These are phyloP conservation scores for Bicyclus anynana DNA, from an alignment of 1,140 invertebrate genomes.

Conservation along the genomic window DNA sequence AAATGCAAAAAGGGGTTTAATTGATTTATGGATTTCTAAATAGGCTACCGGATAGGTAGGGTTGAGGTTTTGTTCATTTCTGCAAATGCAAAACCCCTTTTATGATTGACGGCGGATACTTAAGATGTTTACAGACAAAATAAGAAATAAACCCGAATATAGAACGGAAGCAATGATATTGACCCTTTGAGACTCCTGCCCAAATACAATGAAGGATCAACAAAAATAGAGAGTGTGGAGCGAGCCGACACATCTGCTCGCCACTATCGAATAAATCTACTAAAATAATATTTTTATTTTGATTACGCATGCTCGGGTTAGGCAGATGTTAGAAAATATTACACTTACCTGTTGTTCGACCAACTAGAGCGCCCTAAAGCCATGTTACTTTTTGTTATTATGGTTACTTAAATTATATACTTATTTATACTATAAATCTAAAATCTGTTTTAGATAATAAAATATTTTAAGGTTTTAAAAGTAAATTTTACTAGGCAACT, in stretches of 20 bases:
- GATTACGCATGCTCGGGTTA: slow-evolving; percentile 70
- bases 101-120: slow-evolving; percentile 51
- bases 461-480: too few species aligned
- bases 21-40: slow-evolving; percentile 23
- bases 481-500: too few species aligned
- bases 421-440: too few species aligned
- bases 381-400: too few species aligned
- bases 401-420: too few species aligned
- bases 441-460: too few species aligned
- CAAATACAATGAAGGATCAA: slow-evolving; percentile 65
- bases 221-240: slow-evolving; percentile 64
- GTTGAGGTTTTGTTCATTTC: slow-evolving; percentile 30
- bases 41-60: slow-evolving; percentile 26
- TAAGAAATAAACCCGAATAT: slow-evolving; percentile 53
- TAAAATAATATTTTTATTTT: slow-evolving; percentile 77
- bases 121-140: slow-evolving; percentile 66
- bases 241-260: slow-evolving; percentile 68
- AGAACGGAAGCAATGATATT: slow-evolving; percentile 69
- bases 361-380: too few species aligned
- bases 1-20: slow-evolving; percentile 19
- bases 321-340: slow-evolving; percentile 61
- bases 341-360: slow-evolving; percentile 32
- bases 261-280: slow-evolving; percentile 75
- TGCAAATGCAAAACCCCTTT: slow-evolving; percentile 46
- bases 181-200: slow-evolving; percentile 61